Base-by-base conservation (phyloP, 2,888 invertebrate genomes). In the Oligia latruncula region DNA sequence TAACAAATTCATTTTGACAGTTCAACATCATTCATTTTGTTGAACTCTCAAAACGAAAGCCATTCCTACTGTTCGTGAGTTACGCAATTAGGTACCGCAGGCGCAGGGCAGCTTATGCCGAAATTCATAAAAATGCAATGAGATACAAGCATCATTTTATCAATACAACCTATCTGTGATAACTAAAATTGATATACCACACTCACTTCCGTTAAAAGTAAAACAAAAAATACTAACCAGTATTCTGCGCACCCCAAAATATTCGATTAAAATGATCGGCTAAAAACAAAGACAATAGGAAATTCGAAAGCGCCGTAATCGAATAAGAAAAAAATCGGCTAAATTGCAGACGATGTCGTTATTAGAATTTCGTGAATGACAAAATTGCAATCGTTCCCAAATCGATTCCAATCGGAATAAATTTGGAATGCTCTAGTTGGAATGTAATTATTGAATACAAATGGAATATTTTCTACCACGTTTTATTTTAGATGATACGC, bases 351-450 rank as follows among this genome's bases (percentile, higher is more conserved):
- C 70, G 55, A 78, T 88, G 55, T 64, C 76, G 66, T 75, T 86
- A 86, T 88, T 88, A 82, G 70, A 86, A 79, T 88, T 86, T 88
- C 65, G 74, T 68, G 86, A 88, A 78, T 86, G 86, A 88, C 86
- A 73, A 83, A 80, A 88, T 78, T 86, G 78, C 76, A 79, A 81
- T 81, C 72, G 67, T 71, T 65, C 64, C 76, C 55, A 66, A 70
- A 77, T 73, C 77, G 72, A 82, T 81, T 83, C 65, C 67, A 78
- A 82, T 81, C 29, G 65, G 80, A 77, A 77, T 89, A 75, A 76
- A 85, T 85, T 83, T 74, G 62, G 65, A 79, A 81, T 81, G 60
- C 64, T 85, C 62, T 77, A 72, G 66, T 77, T 73, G 68, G 65
- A 85, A 85, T 85, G 68, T 68, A 78, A 78, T 80, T 80, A 77